Evolutionary conservation across 2,888 invertebrate species (phyloP).

Genomic region (Nemotelus nigrinus): DNA sequence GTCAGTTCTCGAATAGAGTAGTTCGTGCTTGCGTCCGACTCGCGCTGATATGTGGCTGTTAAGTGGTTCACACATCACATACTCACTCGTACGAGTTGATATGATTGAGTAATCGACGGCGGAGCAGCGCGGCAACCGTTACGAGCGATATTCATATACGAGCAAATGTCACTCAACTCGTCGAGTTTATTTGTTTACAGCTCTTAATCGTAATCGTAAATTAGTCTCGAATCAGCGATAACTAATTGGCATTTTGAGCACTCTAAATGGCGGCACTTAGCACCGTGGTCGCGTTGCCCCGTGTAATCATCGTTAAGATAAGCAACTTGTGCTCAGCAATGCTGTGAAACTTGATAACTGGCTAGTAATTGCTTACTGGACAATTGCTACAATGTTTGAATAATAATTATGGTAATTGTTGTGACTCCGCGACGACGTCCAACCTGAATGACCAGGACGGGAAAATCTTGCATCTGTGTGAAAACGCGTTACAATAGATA

Average conservation of each 20-base stretch:
- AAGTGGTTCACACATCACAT: constrained; percentile 29
- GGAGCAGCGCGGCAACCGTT: neutral
- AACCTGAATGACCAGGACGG: too few relatives aligned
- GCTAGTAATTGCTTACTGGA: too few relatives aligned
- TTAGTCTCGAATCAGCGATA: constrained; percentile 35
- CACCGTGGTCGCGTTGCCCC: neutral
- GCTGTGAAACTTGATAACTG: too few relatives aligned
- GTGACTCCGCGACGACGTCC: too few relatives aligned
- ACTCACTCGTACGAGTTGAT: neutral
- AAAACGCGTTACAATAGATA: too few relatives aligned
- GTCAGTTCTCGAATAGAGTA: constrained; percentile 26
- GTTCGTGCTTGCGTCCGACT: neutral
- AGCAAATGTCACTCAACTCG: constrained; percentile 22
- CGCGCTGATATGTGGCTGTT: constrained; percentile 19
- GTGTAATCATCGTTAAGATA: neutral
- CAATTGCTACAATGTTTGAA: too few relatives aligned
- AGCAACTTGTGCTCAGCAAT: neutral
- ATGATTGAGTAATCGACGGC: constrained; percentile 36
- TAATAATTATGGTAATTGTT: too few relatives aligned
- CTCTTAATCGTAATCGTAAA: neutral
- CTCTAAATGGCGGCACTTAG: neutral
- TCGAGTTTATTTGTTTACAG: constrained; percentile 23
- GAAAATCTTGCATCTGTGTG: too few relatives aligned
- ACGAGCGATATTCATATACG: neutral
- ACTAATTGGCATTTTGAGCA: constrained; percentile 36